These are phyloP conservation scores for Aurelia aurita complex sp. Pacific DNA, from an alignment of 30 jellyfish, hydroid and myxozoan genomes.

Conservation along the genomic window DNA sequence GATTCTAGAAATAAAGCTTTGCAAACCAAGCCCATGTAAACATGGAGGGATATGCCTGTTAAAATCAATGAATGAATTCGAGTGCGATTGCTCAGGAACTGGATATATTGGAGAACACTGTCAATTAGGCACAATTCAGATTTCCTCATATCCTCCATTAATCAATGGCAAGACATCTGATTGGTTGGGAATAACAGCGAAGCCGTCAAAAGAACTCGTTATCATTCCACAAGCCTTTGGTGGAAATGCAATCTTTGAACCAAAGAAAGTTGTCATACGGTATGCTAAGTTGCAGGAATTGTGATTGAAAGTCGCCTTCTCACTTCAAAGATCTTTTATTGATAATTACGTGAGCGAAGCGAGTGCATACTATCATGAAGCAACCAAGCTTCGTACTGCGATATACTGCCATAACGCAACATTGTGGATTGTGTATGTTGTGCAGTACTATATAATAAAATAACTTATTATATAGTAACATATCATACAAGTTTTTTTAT, in stretches of 20 bases:
- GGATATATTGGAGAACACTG: conserved; percentile 68
- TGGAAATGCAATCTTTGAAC: conserved; percentile 44
- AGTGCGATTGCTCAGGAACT: conserved; percentile 70
- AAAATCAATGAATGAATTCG: conserved; percentile 12
- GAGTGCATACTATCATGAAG: too few relatives aligned
- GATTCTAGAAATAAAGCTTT: conserved; percentile 30
- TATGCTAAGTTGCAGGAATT: neutral
- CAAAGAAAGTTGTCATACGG: conserved; percentile 27
- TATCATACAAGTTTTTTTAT: too few relatives aligned
- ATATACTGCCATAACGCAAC: too few relatives aligned
- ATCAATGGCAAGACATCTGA: conserved; percentile 29
- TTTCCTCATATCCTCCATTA: conserved; percentile 52
- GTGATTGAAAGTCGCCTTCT: too few relatives aligned
- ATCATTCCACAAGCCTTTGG: conserved; percentile 49
- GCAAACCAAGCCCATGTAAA: conserved; percentile 77
- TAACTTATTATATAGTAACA: too few relatives aligned
- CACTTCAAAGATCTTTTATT: too few relatives aligned
- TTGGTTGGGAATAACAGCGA: conserved; percentile 33
- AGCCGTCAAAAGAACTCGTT: conserved; percentile 45
- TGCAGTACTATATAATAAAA: too few relatives aligned
- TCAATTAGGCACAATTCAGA: conserved; percentile 34
- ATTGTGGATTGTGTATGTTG: too few relatives aligned
- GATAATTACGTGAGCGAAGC: too few relatives aligned
- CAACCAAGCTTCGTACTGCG: too few relatives aligned
- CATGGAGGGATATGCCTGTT: conserved; percentile 62